Conservation (phyloP, 2,888 invertebrate genomes). For the Epinotia nisella region DNA sequence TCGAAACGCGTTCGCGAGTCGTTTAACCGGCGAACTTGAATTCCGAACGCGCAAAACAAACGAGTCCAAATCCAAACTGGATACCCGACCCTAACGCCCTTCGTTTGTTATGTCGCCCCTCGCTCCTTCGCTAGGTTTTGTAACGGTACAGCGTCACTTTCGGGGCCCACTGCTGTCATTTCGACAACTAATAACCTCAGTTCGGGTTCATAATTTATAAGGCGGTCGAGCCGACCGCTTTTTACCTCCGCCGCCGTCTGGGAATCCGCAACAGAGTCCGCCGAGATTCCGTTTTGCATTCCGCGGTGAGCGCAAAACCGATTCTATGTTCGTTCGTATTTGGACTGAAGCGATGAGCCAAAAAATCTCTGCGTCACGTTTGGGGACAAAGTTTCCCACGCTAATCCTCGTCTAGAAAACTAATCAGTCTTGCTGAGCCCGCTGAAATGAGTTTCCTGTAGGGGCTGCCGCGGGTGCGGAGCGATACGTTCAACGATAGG, state of each 20-base stretch:
- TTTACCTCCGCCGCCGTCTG: conserved; percentile 81
- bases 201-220: conserved; percentile 76
- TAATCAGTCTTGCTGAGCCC: conserved; percentile 41
- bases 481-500: conserved; percentile 7
- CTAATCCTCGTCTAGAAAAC: conserved; percentile 47
- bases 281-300: conserved; percentile 82
- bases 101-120: conserved; percentile 59
- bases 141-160: conserved; percentile 75
- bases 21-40: conserved; percentile 62
- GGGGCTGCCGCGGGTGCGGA: conserved; percentile 25
- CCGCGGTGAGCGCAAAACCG: conserved; percentile 67
- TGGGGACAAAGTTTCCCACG: conserved; percentile 57
- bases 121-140: conserved; percentile 60
- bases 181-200: conserved; percentile 75
- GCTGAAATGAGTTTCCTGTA: conserved; percentile 39
- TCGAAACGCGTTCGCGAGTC: conserved; percentile 48
- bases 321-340: conserved; percentile 67
- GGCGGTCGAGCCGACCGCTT: conserved; percentile 77
- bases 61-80: conserved; percentile 57
- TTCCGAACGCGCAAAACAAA: conserved; percentile 65
- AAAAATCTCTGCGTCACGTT: conserved; percentile 56
- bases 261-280: conserved; percentile 81
- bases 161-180: conserved; percentile 64
- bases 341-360: conserved; percentile 64
- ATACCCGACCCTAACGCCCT: conserved; percentile 73